Evolutionary conservation across 1,140 invertebrate species (phyloP).

Genomic region (Drosophila pseudoobscura): DNA sequence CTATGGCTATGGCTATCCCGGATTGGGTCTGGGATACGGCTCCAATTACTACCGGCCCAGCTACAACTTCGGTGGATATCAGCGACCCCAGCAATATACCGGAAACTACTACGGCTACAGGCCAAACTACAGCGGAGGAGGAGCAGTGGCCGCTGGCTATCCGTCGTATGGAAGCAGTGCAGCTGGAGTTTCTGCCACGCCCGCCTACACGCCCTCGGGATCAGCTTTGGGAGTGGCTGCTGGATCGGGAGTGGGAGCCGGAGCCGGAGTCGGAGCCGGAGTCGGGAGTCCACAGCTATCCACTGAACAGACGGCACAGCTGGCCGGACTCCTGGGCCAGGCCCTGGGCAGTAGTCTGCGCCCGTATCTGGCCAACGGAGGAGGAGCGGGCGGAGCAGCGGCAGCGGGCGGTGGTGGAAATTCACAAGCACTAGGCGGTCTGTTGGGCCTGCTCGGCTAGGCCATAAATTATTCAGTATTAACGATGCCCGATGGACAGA

Average conservation of each 20-base stretch:
- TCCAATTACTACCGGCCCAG: conserved; percentile 33
- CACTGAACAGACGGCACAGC: conserved; percentile 57
- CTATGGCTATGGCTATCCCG: conserved; percentile 40
- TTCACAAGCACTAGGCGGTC: conserved; percentile 47
- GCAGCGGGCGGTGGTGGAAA: conserved; percentile 26
- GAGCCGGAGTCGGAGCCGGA: neutral
- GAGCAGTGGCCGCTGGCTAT: neutral
- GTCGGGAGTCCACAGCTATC: conserved; percentile 39
- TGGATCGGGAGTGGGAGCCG: conserved; percentile 3
- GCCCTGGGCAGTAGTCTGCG: conserved; percentile 66
- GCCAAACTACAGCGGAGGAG: conserved; percentile 38
- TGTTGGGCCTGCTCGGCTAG: conserved; percentile 54
- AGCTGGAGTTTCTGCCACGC: conserved; percentile 5
- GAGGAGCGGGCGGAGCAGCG: conserved; percentile 18
- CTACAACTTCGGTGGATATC: conserved; percentile 53
- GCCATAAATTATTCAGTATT: conserved; percentile 28
- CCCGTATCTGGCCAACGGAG: conserved; percentile 59
- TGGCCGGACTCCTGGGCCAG: conserved; percentile 61
- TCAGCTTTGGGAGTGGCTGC: neutral
- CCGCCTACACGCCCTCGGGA: neutral
- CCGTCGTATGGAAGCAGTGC: conserved; percentile 21
- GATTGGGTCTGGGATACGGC: conserved; percentile 45
- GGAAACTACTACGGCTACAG: conserved; percentile 48
- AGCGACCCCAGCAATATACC: conserved; percentile 47
- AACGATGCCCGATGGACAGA: neutral